Evolutionary conservation across 2,888 invertebrate genomes (phyloP).

Genomic region (Diadegma fenestrale): DNA sequence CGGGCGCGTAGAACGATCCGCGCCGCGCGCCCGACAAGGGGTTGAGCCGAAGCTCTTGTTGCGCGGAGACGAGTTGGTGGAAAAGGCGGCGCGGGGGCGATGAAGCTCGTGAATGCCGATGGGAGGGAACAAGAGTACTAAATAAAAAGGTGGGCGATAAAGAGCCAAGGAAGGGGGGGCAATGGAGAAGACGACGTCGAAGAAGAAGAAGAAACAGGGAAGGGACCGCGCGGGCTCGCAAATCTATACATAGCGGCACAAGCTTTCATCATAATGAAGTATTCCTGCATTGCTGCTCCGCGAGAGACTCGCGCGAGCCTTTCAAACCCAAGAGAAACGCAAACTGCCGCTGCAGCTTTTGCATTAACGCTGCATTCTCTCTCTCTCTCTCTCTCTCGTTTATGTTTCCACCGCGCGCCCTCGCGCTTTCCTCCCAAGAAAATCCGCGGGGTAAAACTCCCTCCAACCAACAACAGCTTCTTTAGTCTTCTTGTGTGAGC

Average conservation of each 20-base stretch:
- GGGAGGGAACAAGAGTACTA: constrained; percentile 60
- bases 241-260: constrained; percentile 65
- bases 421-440: not conserved
- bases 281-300: constrained; percentile 52
- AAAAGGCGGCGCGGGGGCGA: constrained; percentile 48
- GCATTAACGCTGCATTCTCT: constrained; percentile 59
- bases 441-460: constrained; percentile 27
- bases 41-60: constrained; percentile 65
- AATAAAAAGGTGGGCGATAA: constrained; percentile 53
- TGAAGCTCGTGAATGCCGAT: constrained; percentile 31
- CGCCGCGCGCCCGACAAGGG: constrained; percentile 62
- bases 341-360: constrained; percentile 73
- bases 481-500: constrained; percentile 52
- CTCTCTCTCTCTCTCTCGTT: constrained; percentile 25
- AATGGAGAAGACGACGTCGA: constrained; percentile 44
- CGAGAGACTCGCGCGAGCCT: constrained; percentile 55
- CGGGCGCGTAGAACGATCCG: constrained; percentile 46
- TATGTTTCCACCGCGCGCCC: not conserved
- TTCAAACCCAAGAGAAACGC: constrained; percentile 77
- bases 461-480: constrained; percentile 63
- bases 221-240: constrained; percentile 65
- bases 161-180: constrained; percentile 47
- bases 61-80: constrained; percentile 48
- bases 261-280: constrained; percentile 85
- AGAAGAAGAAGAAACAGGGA: constrained; percentile 49